Base-by-base conservation (phyloP, 2,797 vertebrate genomes). In the Anisognathus igniventris region DNA sequence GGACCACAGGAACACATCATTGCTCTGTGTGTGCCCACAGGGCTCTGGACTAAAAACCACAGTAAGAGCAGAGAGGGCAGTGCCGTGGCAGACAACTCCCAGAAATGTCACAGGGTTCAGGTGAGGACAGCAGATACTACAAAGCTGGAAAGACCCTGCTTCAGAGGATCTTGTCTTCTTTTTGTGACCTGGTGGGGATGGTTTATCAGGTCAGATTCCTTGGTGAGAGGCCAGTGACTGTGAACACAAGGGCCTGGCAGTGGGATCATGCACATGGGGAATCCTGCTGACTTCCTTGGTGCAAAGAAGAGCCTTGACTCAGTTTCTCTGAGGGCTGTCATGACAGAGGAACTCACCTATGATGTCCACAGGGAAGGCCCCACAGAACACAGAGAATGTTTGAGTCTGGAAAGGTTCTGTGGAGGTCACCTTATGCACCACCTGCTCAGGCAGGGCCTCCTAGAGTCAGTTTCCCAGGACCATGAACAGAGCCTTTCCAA, bases 11-110 rank as follows among this genome's bases (percentile, higher is more conserved):
- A 61, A 24, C 48, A 39, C 13, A 27, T 27, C 45, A 42, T 42
- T 61, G 23, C 24, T 54, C 16, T 0, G 0, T 37, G 42, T 27
- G 30, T 6, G 6, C 9, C 17, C 3, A 2, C 1, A 4, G 30
- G 44, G 6, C 25, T 45, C n/a, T 45, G 33, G 48, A 37, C 12
- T 42, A 28, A 66, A 61, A 21, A 8, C 4, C 5, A 9, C 14
- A 14, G 5, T 9, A 51, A 42, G 8, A 61, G 15, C 33, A 66
- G 27, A 14, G 25, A 40, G 30, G 30, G 6, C 50, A 19, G 15
- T 9, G 6, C 30, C 31, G 28, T 31, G 10, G 10, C 21, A 51
- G 27, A 35, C 0, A 12, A 24, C 39, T 47, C 27, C 15, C 44
- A 57, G 31, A 31, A 24, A 9, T 22, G 16, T 47, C 44, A 67